A percentile compares a stretch with the other conserved stretches of the same genome.
Conservation (phyloP, 2,113 vertebrate species). For the Athene noctua region DNA sequence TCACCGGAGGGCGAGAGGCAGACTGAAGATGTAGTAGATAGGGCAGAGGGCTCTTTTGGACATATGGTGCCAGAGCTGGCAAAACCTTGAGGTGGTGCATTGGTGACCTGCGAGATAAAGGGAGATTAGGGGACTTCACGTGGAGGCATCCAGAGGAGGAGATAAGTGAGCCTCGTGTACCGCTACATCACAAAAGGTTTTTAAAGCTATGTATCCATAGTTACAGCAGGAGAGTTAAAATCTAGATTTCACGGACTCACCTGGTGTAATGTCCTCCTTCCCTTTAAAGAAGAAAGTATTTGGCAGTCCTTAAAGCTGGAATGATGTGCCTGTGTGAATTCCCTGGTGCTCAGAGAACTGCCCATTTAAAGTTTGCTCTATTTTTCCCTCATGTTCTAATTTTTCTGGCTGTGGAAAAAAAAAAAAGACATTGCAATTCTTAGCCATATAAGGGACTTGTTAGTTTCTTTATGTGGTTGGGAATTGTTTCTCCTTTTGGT, state of each 20-base stretch:
- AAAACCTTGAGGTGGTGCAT: not conserved
- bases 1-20: not conserved
- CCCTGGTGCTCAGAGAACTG: not conserved
- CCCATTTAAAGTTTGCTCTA: conserved; percentile 41
- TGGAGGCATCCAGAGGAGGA: not conserved
- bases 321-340: conserved; percentile 22
- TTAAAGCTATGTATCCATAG: conserved; percentile 58
- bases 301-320: conserved; percentile 25
- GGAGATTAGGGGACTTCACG: not conserved
- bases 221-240: conserved; percentile 45
- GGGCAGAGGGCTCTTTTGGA: not conserved
- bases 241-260: conserved; percentile 43
- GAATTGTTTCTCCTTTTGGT: conserved; percentile 53
- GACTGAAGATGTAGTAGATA: not conserved
- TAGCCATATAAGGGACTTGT: conserved; percentile 48
- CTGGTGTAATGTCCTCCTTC: conserved; percentile 52
- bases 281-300: conserved; percentile 49
- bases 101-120: not conserved
- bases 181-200: not conserved
- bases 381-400: conserved; percentile 43
- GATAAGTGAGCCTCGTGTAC: not conserved
- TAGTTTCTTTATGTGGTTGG: conserved; percentile 43
- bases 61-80: not conserved
- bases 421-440: conserved; percentile 3
- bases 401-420: not conserved